A percentile compares a stretch with the other conserved stretches of the same genome.
phyloP scores from a whole-genome alignment of 1,140 invertebrate species.

The Schlechtendalia chinensis region DNA sequence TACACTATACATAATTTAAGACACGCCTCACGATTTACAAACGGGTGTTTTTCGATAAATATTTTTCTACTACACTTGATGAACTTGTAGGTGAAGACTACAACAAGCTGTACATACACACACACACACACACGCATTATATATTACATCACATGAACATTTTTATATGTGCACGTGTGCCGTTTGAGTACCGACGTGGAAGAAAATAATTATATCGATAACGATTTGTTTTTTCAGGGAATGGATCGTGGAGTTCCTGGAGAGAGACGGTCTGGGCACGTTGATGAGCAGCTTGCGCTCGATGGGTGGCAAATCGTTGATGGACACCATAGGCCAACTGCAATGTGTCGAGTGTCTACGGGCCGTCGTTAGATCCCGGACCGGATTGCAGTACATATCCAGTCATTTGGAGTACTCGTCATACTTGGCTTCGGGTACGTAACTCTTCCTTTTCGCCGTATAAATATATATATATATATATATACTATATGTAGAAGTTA shows the following conservation, averaged over 20 bases:
- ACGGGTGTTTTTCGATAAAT: too few species aligned
- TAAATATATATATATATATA: too few species aligned
- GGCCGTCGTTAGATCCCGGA: conserved; percentile 59
- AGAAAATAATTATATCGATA: background rate
- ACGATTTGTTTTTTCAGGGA: conserved; percentile 51
- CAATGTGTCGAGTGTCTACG: conserved; percentile 59
- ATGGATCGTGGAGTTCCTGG: conserved; percentile 60
- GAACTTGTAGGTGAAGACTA: too few species aligned
- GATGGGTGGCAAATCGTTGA: conserved; percentile 53
- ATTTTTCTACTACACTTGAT: too few species aligned
- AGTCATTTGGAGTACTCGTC: conserved; percentile 55
- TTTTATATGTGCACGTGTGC: background rate
- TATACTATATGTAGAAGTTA: too few species aligned
- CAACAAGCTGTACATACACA: too few species aligned
- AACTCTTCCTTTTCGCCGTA: too few species aligned
- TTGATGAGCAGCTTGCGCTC: conserved; percentile 58
- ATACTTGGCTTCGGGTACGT: conserved; percentile 35
- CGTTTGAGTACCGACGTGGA: background rate
- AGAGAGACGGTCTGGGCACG: conserved; percentile 57
- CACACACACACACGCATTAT: too few species aligned
- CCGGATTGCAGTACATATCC: conserved; percentile 59
- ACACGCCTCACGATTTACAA: too few species aligned
- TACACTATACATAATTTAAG: too few species aligned
- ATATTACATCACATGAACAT: too few species aligned
- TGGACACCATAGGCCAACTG: conserved; percentile 58